Conservation (phyloP, 2,888 invertebrate genomes). For the Drosophila histrio region DNA sequence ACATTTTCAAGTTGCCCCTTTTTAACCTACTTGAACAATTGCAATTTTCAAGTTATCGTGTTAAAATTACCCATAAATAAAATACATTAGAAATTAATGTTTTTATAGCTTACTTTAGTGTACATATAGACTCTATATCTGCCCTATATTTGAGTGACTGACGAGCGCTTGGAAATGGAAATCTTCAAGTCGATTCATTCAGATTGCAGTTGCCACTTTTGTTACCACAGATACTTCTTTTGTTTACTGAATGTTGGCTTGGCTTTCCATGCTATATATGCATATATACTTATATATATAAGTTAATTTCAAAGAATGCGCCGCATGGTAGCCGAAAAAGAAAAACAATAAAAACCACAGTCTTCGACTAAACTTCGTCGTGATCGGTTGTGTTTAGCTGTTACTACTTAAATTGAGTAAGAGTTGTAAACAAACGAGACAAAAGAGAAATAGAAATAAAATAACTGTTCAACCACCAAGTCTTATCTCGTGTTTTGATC, state of each 20-base stretch:
- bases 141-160: neutral
- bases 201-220: constrained; percentile 8
- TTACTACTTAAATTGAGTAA: too few relatives aligned
- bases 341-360: constrained; percentile 24
- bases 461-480: too few relatives aligned
- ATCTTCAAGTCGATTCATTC: constrained; percentile 1
- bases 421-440: too few relatives aligned
- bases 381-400: too few relatives aligned
- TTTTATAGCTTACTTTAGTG: neutral
- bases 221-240: constrained; percentile 6
- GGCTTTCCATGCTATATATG: constrained; percentile 31
- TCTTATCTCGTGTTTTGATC: too few relatives aligned
- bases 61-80: neutral
- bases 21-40: too few relatives aligned
- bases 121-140: neutral
- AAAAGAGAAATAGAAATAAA: too few relatives aligned
- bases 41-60: neutral
- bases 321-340: constrained; percentile 28
- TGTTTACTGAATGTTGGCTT: constrained; percentile 10
- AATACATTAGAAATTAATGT: neutral
- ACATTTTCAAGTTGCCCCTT: too few relatives aligned
- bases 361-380: too few relatives aligned
- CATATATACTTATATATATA: constrained; percentile 13
- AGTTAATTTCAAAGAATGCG: constrained; percentile 71
- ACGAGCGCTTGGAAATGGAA: neutral